Percentiles rank a stretch among this genome's conserved stretches.
phyloP scores from a whole-genome alignment of 2,888 invertebrate genomes.

The Dryomyza anilis region DNA sequence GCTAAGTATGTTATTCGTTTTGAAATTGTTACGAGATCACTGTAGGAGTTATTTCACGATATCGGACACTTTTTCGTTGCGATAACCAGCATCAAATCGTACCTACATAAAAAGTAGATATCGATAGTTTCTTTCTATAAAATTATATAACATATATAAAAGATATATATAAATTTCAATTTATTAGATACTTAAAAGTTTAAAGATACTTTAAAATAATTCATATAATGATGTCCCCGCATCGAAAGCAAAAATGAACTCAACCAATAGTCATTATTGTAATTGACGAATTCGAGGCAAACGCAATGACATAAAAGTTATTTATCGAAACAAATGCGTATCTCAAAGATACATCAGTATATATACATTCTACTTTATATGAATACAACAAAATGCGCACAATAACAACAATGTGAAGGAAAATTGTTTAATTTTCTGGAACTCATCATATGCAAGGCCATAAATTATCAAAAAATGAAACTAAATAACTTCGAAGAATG shows the following conservation, averaged over 20 bases:
- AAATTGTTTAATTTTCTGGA: conserved; percentile 57
- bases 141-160: no score
- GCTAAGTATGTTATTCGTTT: no score
- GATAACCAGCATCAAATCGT: no score
- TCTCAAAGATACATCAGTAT: background rate
- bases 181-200: no score
- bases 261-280: background rate
- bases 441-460: conserved; percentile 55
- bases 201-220: no score
- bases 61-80: no score
- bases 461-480: conserved; percentile 50
- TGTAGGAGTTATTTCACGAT: no score
- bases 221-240: no score
- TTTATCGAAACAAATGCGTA: conserved; percentile 5
- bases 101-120: no score
- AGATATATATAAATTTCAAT: no score
- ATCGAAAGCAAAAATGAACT: conserved; percentile 50
- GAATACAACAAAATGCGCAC: conserved; percentile 12
- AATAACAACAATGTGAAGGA: background rate
- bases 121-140: no score
- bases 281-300: conserved; percentile 3
- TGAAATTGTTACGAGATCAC: no score
- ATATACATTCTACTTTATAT: background rate
- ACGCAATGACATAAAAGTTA: conserved; percentile 19
- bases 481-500: conserved; percentile 56